Conservation (phyloP, 2,888 invertebrate genomes). For the Chouioia cunea region DNA sequence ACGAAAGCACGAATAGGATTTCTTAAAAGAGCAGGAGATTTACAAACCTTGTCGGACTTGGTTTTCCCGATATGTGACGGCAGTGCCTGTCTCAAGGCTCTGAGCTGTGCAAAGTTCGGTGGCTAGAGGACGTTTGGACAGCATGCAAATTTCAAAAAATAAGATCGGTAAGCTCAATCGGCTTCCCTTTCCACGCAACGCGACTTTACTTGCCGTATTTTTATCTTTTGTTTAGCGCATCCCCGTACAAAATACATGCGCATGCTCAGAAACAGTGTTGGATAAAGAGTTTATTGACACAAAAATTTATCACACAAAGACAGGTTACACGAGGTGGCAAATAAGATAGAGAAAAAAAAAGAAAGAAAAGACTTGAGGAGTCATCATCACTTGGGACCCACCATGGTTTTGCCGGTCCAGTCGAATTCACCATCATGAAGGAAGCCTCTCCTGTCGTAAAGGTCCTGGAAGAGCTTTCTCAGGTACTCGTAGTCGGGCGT, state of each 20-base stretch:
- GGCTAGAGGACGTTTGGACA: slow-evolving; percentile 73
- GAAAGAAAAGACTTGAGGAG: background rate
- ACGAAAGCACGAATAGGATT: slow-evolving; percentile 21
- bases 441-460: slow-evolving; percentile 89
- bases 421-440: slow-evolving; percentile 93
- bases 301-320: background rate
- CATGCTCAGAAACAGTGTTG: slow-evolving; percentile 39
- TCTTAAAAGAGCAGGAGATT: background rate
- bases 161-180: slow-evolving; percentile 37
- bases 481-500: slow-evolving; percentile 99
- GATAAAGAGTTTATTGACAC: slow-evolving; percentile 21
- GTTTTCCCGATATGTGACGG: slow-evolving; percentile 88
- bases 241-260: slow-evolving; percentile 43
- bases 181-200: slow-evolving; percentile 11
- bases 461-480: slow-evolving; percentile 92
- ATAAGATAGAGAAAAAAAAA: slow-evolving; percentile 6
- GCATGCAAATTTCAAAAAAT: slow-evolving; percentile 65
- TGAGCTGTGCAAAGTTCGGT: slow-evolving; percentile 82
- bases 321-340: slow-evolving; percentile 1
- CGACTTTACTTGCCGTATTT: slow-evolving; percentile 60
- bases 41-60: slow-evolving; percentile 85
- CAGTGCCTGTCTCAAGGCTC: slow-evolving; percentile 86
- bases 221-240: slow-evolving; percentile 4
- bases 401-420: slow-evolving; percentile 90
- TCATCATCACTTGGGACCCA: slow-evolving; percentile 59